These are phyloP conservation scores for Nephrotoma appendiculata DNA, from an alignment of 2,888 invertebrate species.

Conservation along the genomic window DNA sequence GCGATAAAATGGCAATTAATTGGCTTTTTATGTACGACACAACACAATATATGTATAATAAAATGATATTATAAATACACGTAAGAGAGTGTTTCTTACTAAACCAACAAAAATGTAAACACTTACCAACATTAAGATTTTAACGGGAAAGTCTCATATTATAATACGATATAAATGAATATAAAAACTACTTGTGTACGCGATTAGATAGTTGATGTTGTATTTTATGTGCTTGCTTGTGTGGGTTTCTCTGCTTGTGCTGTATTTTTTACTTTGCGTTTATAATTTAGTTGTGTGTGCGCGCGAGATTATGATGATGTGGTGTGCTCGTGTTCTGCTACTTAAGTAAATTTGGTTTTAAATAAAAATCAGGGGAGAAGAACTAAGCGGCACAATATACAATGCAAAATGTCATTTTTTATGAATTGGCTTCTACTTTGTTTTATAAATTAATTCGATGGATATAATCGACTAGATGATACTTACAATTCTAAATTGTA, in stretches of 20 bases:
- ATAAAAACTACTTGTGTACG: not conserved
- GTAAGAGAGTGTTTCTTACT: not conserved
- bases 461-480: no score
- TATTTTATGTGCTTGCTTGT: not conserved
- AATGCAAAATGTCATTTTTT: no score
- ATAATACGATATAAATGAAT: not conserved
- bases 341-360: not conserved
- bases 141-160: not conserved
- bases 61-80: not conserved
- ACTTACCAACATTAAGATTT: not conserved
- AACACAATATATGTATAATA: not conserved
- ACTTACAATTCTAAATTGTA: no score
- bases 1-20: not conserved
- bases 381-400: not conserved
- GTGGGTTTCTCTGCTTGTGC: not conserved
- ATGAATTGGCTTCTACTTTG: no score
- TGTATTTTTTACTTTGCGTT: not conserved
- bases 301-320: not conserved
- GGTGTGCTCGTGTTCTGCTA: not conserved
- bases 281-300: not conserved
- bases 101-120: not conserved
- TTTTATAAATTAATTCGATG: not conserved
- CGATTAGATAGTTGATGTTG: not conserved
- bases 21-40: not conserved
- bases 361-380: not conserved